Conservation (phyloP, 1,140 invertebrate genomes). For the Charaxes varanes region DNA sequence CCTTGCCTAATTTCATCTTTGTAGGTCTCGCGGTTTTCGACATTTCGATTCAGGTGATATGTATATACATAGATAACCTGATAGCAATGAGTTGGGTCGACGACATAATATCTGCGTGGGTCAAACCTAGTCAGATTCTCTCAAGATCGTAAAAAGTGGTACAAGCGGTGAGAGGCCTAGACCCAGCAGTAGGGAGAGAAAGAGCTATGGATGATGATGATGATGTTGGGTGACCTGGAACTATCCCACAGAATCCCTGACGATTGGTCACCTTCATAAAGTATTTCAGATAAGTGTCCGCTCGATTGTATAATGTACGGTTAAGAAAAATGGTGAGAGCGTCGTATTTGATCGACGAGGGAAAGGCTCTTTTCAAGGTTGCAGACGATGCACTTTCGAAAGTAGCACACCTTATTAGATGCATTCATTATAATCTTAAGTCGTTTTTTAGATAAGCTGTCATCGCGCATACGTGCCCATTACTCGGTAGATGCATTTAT, state of each 20-base stretch:
- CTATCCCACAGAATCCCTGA: not conserved
- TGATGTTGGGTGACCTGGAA: not conserved
- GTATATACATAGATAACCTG: too few species aligned
- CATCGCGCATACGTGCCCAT: too few species aligned
- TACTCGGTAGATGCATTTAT: slow-evolving; percentile 6
- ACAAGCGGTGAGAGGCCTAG: too few species aligned
- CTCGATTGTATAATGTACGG: slow-evolving; percentile 54
- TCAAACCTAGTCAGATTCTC: too few species aligned
- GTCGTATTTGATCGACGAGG: slow-evolving; percentile 63
- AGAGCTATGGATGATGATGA: too few species aligned
- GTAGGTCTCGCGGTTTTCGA: too few species aligned
- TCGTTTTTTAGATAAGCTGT: slow-evolving; percentile 15
- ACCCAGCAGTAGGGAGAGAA: too few species aligned
- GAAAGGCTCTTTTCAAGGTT: slow-evolving; percentile 66
- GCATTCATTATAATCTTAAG: slow-evolving; percentile 46
- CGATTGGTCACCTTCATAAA: slow-evolving; percentile 18
- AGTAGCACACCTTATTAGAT: slow-evolving; percentile 44
- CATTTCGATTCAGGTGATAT: too few species aligned
- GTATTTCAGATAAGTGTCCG: slow-evolving; percentile 47
- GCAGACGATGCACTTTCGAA: slow-evolving; percentile 62
- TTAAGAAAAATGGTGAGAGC: slow-evolving; percentile 54
- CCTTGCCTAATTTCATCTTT: too few species aligned
- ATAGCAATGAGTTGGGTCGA: too few species aligned
- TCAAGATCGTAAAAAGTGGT: too few species aligned
- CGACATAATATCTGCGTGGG: too few species aligned